Evolutionary conservation across 2,113 vertebrate species (phyloP), one percentile per base, ranked within the genome.

Genomic region (Phaethon lepturus): DNA sequence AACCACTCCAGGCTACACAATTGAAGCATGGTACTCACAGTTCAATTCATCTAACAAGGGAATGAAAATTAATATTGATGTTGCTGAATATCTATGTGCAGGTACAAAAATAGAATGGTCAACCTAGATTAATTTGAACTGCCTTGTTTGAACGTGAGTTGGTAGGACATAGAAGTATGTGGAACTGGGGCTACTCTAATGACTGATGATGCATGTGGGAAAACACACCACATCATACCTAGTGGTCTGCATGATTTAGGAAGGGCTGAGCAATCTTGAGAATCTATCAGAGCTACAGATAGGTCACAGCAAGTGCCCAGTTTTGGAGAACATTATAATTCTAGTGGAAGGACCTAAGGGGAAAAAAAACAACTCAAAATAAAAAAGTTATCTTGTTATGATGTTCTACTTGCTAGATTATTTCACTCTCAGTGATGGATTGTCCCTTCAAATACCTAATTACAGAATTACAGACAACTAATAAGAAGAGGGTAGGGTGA

Each of bases 311-410:
- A 86, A 82, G 58, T 24, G 22, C 9, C 44, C 33, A 38, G 47
- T 56, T 52, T 86, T 66, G 67, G 44, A 86, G 31, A 75, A 86
- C 15, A 45, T 20, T n/a, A 2, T 24, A 13, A 40, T 64, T 86
- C 7, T 13, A 76, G 40, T 76, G 17, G 40, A 86, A 35, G 11
- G 16, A 63, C 7, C 20, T 45, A 71, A 49, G 9, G 14, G 13
- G 22, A 3, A 29, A 76, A 38, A 38, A 53, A 74, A 26, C 0
- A 16, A 7, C 0, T 0, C 20, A 67, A 40, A 17, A 3, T 7
- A 35, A 67, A 75, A 75, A 31, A 9, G 26, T 69, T 86, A 53
- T 56, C 40, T 80, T 52, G 13, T 49, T 76, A 38, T 13, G 17
- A 78, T 58, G 33, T 10, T 73, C 20, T 49, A 13, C 17, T 62